Conservation (phyloP, 2,113 vertebrate species). For the Campylomormyrus numenius region DNA sequence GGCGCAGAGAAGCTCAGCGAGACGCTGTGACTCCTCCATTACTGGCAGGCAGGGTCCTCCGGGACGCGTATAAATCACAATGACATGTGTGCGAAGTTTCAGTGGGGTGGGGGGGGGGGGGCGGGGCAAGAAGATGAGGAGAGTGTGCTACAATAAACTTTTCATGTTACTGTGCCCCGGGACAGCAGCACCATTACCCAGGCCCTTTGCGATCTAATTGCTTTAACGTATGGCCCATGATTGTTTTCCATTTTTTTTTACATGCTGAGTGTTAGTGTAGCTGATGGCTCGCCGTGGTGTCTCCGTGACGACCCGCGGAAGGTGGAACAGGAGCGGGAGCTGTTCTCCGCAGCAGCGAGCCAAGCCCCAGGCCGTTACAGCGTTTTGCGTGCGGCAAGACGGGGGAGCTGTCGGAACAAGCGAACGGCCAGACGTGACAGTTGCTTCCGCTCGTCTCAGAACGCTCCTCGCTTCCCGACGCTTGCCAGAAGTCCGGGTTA, state of each 20-base stretch:
- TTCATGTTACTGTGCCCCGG: constrained; percentile 48
- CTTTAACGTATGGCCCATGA: constrained; percentile 37
- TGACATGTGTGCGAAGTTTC: constrained; percentile 53
- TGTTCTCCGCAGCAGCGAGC: constrained; percentile 43
- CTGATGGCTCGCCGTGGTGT: constrained; percentile 54
- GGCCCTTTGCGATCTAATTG: constrained; percentile 29
- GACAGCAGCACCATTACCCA: constrained; percentile 29
- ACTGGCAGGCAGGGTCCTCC: constrained; percentile 28
- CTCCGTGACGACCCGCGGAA: constrained; percentile 39
- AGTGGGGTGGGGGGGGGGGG: no score
- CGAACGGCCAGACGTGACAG: neutral
- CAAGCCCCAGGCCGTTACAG: constrained; percentile 44
- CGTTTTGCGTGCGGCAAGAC: no score
- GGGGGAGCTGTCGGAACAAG: neutral
- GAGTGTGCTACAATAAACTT: constrained; percentile 42
- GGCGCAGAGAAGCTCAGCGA: constrained; percentile 24
- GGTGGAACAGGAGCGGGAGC: constrained; percentile 30
- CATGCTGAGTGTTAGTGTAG: constrained; percentile 48
- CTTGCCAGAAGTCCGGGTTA: neutral
- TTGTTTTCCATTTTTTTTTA: constrained; percentile 15
- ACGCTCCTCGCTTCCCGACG: neutral
- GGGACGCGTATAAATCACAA: constrained; percentile 38
- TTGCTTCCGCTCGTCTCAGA: neutral
- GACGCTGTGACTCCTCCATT: constrained; percentile 32
- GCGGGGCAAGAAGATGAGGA: constrained; percentile 41